Evolutionary conservation across 2,113 vertebrate genomes (phyloP).

Genomic region (Sisor rabdophorus): DNA sequence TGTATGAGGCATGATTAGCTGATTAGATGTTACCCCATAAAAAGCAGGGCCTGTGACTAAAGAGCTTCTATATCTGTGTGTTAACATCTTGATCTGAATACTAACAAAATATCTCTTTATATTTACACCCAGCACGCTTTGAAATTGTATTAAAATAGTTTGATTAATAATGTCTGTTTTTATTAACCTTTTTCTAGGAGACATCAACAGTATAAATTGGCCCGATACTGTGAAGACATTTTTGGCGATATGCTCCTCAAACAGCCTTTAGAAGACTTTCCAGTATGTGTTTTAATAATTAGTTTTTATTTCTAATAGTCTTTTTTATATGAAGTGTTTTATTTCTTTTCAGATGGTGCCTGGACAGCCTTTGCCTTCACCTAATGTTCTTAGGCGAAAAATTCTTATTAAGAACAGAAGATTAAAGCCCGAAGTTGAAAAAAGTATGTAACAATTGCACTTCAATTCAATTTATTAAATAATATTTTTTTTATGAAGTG

Average conservation of each 20-base stretch:
- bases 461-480: no score
- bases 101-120: neutral
- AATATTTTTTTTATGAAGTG: no score
- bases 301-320: neutral
- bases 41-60: neutral
- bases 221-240: constrained; percentile 95
- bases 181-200: constrained; percentile 75
- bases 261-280: constrained; percentile 83
- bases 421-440: constrained; percentile 94
- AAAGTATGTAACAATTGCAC: constrained; percentile 73
- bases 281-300: constrained; percentile 68
- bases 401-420: constrained; percentile 99
- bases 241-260: constrained; percentile 94
- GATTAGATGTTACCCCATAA: neutral
- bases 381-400: constrained; percentile 91
- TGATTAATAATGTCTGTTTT: constrained; percentile 3
- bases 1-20: neutral
- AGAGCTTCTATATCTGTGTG: neutral
- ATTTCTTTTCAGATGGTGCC: constrained; percentile 76
- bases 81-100: neutral
- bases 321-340: neutral
- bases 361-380: constrained; percentile 84
- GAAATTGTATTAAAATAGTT: neutral
- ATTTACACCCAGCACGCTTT: neutral
- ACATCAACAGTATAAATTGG: constrained; percentile 99